phyloP scores from a whole-genome alignment of 1,140 invertebrate species.

The Ephestia elutella region DNA sequence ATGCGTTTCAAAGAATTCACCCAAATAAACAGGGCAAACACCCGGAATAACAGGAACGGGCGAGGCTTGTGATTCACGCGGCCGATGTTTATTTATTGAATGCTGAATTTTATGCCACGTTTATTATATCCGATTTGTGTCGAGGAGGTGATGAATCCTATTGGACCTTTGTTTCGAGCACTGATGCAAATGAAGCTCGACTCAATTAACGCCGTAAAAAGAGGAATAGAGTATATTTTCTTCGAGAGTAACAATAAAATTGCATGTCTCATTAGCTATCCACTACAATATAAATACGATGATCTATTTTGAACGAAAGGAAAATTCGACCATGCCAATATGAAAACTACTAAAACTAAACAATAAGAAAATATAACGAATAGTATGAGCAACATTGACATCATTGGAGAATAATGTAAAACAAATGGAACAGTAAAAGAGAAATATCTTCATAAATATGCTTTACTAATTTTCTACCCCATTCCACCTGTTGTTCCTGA shows the following conservation, averaged over 20 bases:
- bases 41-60: conserved; percentile 35
- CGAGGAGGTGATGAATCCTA: not conserved
- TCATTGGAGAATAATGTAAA: not conserved
- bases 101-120: not conserved
- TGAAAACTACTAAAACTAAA: too few species aligned
- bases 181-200: conserved; percentile 8
- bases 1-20: conserved; percentile 32
- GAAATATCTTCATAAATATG: conserved; percentile 7
- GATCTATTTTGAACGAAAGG: too few species aligned
- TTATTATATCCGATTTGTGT: not conserved
- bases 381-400: too few species aligned
- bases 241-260: too few species aligned
- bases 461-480: not conserved
- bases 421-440: not conserved
- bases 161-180: not conserved
- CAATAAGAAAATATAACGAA: too few species aligned
- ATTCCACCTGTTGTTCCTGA: not conserved
- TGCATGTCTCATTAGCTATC: too few species aligned
- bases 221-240: too few species aligned
- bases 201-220: conserved; percentile 10
- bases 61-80: conserved; percentile 44
- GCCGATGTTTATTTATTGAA: not conserved
- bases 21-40: conserved; percentile 42
- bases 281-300: too few species aligned
- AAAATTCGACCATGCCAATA: too few species aligned